phyloP scores from a whole-genome alignment of 2,888 invertebrate genomes.

The Netelia virgata region DNA sequence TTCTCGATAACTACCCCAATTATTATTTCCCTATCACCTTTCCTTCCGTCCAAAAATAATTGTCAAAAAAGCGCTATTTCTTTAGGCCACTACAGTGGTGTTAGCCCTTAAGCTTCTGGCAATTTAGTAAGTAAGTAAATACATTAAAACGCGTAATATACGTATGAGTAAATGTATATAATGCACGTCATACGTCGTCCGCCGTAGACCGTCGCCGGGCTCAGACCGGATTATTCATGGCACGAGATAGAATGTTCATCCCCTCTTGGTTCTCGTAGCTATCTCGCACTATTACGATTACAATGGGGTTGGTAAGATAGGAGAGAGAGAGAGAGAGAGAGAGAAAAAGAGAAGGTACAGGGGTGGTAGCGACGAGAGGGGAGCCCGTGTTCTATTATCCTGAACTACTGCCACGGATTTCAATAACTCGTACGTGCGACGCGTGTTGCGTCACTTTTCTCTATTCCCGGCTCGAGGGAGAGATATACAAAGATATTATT shows the following conservation, averaged over 20 bases:
- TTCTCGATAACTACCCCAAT: too few species aligned
- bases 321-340: background rate
- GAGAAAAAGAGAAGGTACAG: too few species aligned
- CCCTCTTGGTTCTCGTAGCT: conserved; percentile 20
- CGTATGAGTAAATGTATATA: conserved; percentile 5
- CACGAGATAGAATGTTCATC: conserved; percentile 35
- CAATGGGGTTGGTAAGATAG: conserved; percentile 45
- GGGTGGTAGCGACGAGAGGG: conserved; percentile 24
- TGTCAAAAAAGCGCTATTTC: too few species aligned
- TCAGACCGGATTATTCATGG: conserved; percentile 64
- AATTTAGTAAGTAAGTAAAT: background rate
- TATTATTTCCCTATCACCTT: too few species aligned
- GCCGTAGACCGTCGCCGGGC: conserved; percentile 43
- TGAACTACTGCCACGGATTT: conserved; percentile 57
- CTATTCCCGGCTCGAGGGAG: background rate
- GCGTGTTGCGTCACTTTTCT: conserved; percentile 27
- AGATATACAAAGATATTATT: conserved; percentile 3
- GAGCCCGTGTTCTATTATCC: conserved; percentile 47
- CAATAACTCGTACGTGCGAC: conserved; percentile 22
- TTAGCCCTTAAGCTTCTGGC: background rate
- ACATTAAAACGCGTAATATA: background rate
- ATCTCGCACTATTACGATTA: conserved; percentile 28
- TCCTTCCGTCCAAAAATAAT: too few species aligned
- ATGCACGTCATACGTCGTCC: conserved; percentile 6
- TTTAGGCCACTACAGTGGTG: too few species aligned